Percentiles rank a stretch among this genome's conserved stretches.
These are phyloP conservation scores for Periparus ater DNA, from an alignment of 2,797 vertebrate genomes.

Conservation along the genomic window DNA sequence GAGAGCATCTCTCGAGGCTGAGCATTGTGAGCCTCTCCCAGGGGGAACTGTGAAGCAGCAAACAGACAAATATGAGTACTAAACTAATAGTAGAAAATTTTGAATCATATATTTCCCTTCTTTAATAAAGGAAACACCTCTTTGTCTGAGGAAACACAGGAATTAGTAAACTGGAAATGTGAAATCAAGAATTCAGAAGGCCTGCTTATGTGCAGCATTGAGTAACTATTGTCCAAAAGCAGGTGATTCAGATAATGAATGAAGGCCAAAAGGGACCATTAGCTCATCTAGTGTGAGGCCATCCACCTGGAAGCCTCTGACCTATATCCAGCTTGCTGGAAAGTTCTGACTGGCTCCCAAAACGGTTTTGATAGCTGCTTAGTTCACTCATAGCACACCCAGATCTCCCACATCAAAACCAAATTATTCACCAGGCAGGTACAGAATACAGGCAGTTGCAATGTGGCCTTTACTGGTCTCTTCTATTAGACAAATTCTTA, in stretches of 20 bases:
- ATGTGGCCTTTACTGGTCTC: background rate
- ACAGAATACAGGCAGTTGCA: background rate
- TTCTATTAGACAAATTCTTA: background rate
- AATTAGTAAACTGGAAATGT: background rate
- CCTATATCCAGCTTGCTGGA: background rate
- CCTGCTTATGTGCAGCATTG: rapidly evolving
- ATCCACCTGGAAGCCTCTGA: background rate
- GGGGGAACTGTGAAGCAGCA: background rate
- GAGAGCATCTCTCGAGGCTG: background rate
- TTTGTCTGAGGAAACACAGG: background rate
- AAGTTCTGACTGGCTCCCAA: background rate
- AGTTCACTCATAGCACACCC: too few relatives aligned
- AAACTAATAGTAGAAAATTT: background rate
- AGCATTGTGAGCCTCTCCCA: background rate
- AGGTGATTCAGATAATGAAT: background rate
- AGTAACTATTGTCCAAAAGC: background rate
- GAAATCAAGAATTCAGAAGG: background rate
- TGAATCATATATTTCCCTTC: background rate
- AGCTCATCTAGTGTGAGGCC: background rate
- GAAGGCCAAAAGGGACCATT: background rate
- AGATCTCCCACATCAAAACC: background rate
- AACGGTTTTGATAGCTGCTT: background rate
- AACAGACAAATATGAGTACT: background rate
- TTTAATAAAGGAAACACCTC: background rate
- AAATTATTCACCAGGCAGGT: background rate